These are phyloP conservation scores for Platyscapa corneri DNA, from an alignment of 1,140 invertebrate species.

Conservation along the genomic window DNA sequence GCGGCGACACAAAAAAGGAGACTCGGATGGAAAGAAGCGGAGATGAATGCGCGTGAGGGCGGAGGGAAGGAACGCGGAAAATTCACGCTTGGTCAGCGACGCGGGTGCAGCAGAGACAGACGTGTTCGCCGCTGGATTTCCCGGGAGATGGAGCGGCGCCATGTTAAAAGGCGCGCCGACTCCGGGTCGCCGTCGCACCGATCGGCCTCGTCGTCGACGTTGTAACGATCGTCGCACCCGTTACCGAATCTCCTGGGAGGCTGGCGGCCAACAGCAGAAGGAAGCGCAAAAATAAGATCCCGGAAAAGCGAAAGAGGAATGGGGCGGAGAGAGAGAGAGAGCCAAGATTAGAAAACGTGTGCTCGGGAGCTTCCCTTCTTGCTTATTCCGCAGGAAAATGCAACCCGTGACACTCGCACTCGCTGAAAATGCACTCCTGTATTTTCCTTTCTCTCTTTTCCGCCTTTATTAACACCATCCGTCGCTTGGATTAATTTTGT, in stretches of 20 bases:
- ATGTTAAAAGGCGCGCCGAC: conserved; percentile 44
- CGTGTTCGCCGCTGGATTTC: conserved; percentile 46
- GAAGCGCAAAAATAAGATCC: background rate
- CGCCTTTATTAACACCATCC: too few relatives aligned
- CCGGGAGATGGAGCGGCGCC: conserved; percentile 44
- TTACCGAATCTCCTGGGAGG: conserved; percentile 7
- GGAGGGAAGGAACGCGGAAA: conserved; percentile 32
- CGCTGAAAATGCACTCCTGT: too few relatives aligned
- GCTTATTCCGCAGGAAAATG: too few relatives aligned
- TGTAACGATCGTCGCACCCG: conserved; percentile 41
- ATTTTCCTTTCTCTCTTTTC: too few relatives aligned
- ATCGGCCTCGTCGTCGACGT: conserved; percentile 42
- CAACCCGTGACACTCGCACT: too few relatives aligned
- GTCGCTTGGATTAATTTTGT: too few relatives aligned
- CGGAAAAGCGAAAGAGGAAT: background rate
- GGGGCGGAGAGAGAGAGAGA: background rate
- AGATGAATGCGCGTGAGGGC: too few relatives aligned
- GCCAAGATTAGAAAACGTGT: too few relatives aligned
- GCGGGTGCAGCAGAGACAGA: background rate
- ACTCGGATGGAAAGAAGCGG: background rate
- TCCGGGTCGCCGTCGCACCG: background rate
- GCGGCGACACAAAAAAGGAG: background rate
- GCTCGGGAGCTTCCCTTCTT: too few relatives aligned
- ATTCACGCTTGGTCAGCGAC: conserved; percentile 51
- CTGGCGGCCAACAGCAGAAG: background rate